Evolutionary conservation across 2,113 vertebrate species (phyloP).

Genomic region (Solenodon paradoxus): DNA sequence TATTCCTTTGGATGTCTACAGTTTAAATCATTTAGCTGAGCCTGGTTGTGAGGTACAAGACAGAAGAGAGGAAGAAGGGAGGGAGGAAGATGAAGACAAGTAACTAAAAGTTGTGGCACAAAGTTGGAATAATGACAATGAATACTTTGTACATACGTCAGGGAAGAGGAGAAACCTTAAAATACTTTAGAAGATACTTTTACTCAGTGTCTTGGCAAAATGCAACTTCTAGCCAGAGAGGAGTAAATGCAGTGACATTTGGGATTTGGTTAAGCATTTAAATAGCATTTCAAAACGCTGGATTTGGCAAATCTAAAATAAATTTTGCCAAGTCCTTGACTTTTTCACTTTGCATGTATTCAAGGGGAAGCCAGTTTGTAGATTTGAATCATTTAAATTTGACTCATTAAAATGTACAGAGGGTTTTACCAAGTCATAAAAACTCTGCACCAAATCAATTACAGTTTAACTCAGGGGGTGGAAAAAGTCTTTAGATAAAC

Average conservation of each 20-base stretch:
- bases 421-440: constrained; percentile 52
- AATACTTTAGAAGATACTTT: constrained; percentile 28
- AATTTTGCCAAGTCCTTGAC: constrained; percentile 55
- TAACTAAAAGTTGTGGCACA: neutral
- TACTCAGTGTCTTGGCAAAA: constrained; percentile 12
- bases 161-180: neutral
- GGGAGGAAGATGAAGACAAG: neutral
- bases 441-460: constrained; percentile 58
- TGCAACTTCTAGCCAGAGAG: constrained; percentile 12
- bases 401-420: constrained; percentile 70
- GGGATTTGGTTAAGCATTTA: constrained; percentile 55
- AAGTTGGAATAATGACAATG: neutral
- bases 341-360: constrained; percentile 59
- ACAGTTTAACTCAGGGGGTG: constrained; percentile 40
- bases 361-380: constrained; percentile 63
- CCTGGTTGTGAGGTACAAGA: neutral
- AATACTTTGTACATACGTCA: neutral
- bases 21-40: neutral
- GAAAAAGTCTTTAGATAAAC: constrained; percentile 42
- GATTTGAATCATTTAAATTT: constrained; percentile 63
- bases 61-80: neutral
- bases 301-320: constrained; percentile 64
- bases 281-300: constrained; percentile 55
- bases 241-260: constrained; percentile 8
- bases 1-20: neutral